Evolutionary conservation across 2,888 invertebrate genomes (phyloP), one percentile per base, ranked within the genome.

Genomic region (Epinotia ramella): DNA sequence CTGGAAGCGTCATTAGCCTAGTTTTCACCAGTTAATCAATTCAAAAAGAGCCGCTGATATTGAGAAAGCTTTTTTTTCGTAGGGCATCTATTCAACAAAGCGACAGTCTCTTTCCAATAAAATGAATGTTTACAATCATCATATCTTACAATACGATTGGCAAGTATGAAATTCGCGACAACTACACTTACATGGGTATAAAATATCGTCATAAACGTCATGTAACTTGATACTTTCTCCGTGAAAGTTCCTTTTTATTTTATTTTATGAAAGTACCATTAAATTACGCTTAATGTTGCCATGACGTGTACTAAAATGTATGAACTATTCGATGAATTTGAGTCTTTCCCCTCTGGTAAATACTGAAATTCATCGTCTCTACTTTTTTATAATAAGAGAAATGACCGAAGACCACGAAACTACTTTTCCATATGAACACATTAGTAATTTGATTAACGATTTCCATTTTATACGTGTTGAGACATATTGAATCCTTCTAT

Each of bases 221-320:
- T 9, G 67, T 56, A 49, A 57, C 56, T 67, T 20, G 20, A 40
- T 57, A 68, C 67, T 68, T 68, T 68, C 67, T 57, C 56, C 18
- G 67, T 12, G 67, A 68, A 68, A 68, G 20, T 68, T 18, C 12
- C 44, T 63, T 63, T 53, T 67, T 67, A 40, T 57, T 67, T 18
- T 18, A 57, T 57, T 68, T 63, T 57, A 68, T 57, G 56, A 20
- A 33, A 40, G 57, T 0, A 12, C 13, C 44, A 57, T 57, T 68
- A 57, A 68, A 40, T 57, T 68, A 20, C 67, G 57, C 20, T 68
- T 44, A 57, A 13, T 57, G 12, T 18, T 40, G 40, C 28, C 60
- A 7, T 59, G 59, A 59, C 24, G 12, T 24, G 44, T 44, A 44
- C 40, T 40, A 9, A 40, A 40, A 40, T 40, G 6, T 33, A 33